Base-by-base conservation (phyloP, 2,888 invertebrate species). In the Leptinotarsa haldemani region DNA sequence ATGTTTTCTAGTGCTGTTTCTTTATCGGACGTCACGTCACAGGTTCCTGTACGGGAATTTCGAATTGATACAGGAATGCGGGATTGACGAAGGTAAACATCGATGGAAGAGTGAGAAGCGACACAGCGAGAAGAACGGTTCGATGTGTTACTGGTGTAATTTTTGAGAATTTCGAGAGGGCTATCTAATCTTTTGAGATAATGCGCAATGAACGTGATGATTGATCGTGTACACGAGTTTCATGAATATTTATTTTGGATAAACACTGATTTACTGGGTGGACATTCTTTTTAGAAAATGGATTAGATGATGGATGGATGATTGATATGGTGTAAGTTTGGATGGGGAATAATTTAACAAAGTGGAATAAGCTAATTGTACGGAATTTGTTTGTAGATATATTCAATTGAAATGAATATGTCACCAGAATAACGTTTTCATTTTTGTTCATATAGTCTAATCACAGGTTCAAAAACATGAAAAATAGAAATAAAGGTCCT, bases 31-130 rank as follows among this genome's bases (percentile, higher is more conserved):
- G 4, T 66, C 30, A 30, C 47, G 65, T 46, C 56, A 53, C 72
- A n/a, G 71, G 66, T 71, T 73, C 74, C 65, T 75, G 52, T 76
- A 76, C 46, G 77, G 74, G 71, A 78, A 78, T 76, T 73, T 63
- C 67, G 69, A 70, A 68, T 58, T 70, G 67, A 70, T 63, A 69
- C 67, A 63, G 74, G 74, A 71, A 71, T 70, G 74, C 30, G 66
- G 70, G 73, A 50, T 65, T 70, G 63, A 56, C 20, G n/a, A 65
- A 68, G 74, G 71, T 70, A 48, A 66, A 74, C 67, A 76, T 50
- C 48, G 76, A 71, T 65, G 48, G 56, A 58, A 65, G 58, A 71
- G 53, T 53, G 69, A 65, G n/a, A 30, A 58, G 58, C 52, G 18
- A 40, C 40, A 40, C 40, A 64, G 69, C 30, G 64, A n/a, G 20